These are phyloP conservation scores for Halichoerus grypus DNA, from an alignment of 2,113 vertebrate genomes.

Conservation along the genomic window DNA sequence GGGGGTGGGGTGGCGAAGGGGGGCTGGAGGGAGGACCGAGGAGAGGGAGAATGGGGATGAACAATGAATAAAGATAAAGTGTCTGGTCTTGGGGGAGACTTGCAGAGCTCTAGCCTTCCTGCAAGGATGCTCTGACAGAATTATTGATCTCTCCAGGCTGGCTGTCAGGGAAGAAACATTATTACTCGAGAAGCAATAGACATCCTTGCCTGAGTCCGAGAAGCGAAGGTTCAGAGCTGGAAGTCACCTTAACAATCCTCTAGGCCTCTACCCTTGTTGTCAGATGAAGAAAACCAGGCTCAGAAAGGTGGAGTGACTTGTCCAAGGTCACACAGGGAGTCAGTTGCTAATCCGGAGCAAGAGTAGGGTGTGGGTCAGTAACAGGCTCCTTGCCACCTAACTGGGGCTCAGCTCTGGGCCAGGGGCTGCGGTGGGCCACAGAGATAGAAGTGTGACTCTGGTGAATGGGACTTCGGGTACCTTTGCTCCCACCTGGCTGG, in stretches of 20 bases:
- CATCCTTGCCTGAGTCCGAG: slow-evolving; percentile 14
- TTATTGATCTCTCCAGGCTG: slow-evolving; percentile 37
- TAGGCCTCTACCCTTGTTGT: neutral
- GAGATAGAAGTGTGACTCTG: neutral
- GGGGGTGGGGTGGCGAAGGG: slow-evolving; percentile 44
- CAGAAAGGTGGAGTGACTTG: neutral
- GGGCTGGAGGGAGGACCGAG: neutral
- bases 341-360: slow-evolving; percentile 13
- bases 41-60: neutral
- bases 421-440: neutral
- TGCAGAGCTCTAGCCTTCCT: neutral
- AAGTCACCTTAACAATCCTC: neutral
- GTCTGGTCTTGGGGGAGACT: slow-evolving; percentile 36
- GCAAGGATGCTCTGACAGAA: neutral
- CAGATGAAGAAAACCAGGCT: neutral
- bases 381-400: neutral
- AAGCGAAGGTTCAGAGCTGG: slow-evolving; percentile 36
- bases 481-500: neutral
- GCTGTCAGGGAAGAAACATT: neutral
- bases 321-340: slow-evolving; percentile 55
- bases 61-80: neutral
- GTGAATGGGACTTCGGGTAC: neutral
- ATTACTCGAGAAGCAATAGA: slow-evolving; percentile 13
- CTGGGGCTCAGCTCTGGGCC: neutral
- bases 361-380: neutral